Evolutionary conservation across 2,797 vertebrate genomes (phyloP).

Genomic region (Gouania willdenowi): DNA sequence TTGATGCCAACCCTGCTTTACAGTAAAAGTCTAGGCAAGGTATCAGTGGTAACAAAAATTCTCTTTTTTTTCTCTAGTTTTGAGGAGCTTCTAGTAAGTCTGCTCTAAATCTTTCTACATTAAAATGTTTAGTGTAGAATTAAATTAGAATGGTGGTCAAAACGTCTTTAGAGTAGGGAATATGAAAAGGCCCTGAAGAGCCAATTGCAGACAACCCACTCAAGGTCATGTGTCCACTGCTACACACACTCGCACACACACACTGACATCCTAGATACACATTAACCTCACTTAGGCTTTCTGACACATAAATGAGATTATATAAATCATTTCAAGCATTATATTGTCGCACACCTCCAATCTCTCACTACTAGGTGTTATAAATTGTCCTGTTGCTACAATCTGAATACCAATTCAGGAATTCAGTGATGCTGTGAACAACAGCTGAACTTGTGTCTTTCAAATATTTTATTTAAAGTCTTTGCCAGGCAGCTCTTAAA

Average conservation of each 20-base stretch:
- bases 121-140: no score
- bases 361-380: conserved; percentile 4
- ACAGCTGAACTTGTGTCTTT: no score
- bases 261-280: not conserved
- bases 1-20: no score
- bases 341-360: not conserved
- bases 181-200: not conserved
- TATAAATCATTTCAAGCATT: conserved; percentile 27
- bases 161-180: no score
- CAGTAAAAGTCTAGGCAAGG: no score
- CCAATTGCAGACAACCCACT: not conserved
- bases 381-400: conserved; percentile 10
- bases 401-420: conserved; percentile 22
- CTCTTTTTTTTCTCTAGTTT: no score
- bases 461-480: no score
- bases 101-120: no score
- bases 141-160: no score
- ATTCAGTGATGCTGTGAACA: not conserved
- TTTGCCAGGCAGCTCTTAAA: no score
- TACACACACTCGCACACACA: conserved; percentile 12
- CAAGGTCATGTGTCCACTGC: conserved; percentile 21
- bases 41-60: no score
- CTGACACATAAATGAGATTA: conserved; percentile 32
- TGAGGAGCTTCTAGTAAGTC: no score
- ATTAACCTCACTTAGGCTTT: conserved; percentile 40